Evolutionary conservation across 2,888 invertebrate genomes (phyloP), one percentile per base, ranked within the genome.

Genomic region (Tenthredo notha): DNA sequence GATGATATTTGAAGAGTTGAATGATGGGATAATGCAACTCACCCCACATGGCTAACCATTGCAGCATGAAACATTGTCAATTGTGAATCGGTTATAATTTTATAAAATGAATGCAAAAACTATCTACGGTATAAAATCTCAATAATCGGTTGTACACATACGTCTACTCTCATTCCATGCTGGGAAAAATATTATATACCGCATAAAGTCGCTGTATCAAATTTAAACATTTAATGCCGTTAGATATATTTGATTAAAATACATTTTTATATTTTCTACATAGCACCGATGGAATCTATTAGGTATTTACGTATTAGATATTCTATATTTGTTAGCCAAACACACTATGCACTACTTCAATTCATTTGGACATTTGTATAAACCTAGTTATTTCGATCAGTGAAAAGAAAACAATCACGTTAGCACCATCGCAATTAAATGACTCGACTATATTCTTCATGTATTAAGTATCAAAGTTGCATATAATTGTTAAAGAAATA

Each of bases 11-110:
- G 9, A 25, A n/a, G 37, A 21, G 29, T 25, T 15, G 21, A 50
- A 6, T 2, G 47, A 75, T 15, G n/a, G 12, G n/a, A 75, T 21
- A 50, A 54, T n/a, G 74, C 88, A 89, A 93, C 95, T 95, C 94
- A 95, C 95, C 95, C 94, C 94, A 93, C 94, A 94, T 89, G 94
- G 94, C 95, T 95, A 93, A 90, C 92, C 90, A 92, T 90, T 85
- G 94, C 94, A 94, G 94, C 94, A 93, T 94, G 94, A 93, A 94
- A 94, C 92, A 94, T 92, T 91, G 91, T 93, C 92, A 90, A 92
- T 91, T 86, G 89, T 92, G 86, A 92, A 92, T 92, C 90, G 86
- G 91, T 92, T 92, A 91, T 88, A 88, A 88, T 89, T 88, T 88
- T 87, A 89, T 82, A 88, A 85, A 85, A 25, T 61, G 33, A 54